Percentiles rank a stretch among this genome's conserved stretches.
Evolutionary conservation across 2,113 vertebrate genomes (phyloP).

Genomic region (Elephantulus edwardii): DNA sequence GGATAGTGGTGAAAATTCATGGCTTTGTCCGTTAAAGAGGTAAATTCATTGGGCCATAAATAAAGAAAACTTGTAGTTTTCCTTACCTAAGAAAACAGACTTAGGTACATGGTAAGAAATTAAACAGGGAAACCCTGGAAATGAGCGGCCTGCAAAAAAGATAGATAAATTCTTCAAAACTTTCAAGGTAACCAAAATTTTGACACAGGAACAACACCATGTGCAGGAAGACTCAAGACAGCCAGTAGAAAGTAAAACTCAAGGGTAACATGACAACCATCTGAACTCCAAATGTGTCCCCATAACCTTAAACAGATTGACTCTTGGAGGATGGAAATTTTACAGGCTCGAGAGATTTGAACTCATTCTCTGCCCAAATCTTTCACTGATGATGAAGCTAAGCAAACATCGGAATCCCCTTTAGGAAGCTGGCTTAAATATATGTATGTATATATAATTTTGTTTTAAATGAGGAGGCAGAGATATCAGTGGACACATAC

Average conservation of each 20-base stretch:
- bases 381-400: neutral
- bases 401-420: neutral
- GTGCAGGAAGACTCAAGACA: neutral
- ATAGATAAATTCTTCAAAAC: neutral
- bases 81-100: neutral
- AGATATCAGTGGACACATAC: neutral
- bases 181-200: neutral
- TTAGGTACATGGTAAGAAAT: neutral
- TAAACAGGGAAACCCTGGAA: neutral
- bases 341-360: neutral
- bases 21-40: neutral
- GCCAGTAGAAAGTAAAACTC: neutral
- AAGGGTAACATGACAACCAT: neutral
- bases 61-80: neutral
- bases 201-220: neutral
- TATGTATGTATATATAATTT: neutral
- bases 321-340: neutral
- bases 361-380: neutral
- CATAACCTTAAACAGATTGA: neutral
- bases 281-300: neutral
- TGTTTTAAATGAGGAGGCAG: neutral
- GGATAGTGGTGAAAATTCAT: neutral
- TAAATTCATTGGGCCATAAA: neutral
- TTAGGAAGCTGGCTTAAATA: neutral
- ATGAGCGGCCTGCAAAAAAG: neutral